Evolutionary conservation across 2,797 vertebrate species (phyloP).

Genomic region (Anomalospiza imberbis): DNA sequence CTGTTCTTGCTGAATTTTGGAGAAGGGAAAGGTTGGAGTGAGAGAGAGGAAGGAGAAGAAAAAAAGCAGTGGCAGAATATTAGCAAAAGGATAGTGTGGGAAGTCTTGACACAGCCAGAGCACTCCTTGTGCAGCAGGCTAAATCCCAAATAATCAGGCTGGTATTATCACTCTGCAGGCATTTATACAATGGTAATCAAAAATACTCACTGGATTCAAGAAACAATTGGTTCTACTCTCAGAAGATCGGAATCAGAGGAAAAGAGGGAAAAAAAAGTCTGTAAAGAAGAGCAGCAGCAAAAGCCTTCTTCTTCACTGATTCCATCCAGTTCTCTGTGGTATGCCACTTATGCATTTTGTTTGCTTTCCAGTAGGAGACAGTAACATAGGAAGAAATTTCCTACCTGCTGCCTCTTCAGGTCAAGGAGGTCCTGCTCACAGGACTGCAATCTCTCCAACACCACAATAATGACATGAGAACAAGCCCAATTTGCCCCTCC

Average conservation of each 20-base stretch:
- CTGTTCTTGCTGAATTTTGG: not conserved
- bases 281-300: not conserved
- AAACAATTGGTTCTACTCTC: not conserved
- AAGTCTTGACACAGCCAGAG: not conserved
- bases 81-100: not conserved
- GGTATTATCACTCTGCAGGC: not conserved
- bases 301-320: not conserved
- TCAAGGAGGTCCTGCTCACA: not conserved
- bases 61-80: not conserved
- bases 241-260: not conserved
- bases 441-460: not conserved
- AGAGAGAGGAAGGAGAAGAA: not conserved
- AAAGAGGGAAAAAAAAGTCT: accelerated
- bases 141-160: not conserved
- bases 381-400: not conserved
- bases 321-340: not conserved
- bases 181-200: not conserved
- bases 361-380: not conserved
- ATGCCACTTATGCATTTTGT: not conserved
- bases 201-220: not conserved
- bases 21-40: not conserved
- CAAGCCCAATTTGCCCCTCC: not conserved
- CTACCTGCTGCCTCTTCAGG: not conserved
- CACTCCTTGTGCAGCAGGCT: not conserved
- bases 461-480: not conserved